Evolutionary conservation across 2,888 invertebrate species (phyloP), one percentile per base, ranked within the genome.

Genomic region (Falcaria lacertinaria): DNA sequence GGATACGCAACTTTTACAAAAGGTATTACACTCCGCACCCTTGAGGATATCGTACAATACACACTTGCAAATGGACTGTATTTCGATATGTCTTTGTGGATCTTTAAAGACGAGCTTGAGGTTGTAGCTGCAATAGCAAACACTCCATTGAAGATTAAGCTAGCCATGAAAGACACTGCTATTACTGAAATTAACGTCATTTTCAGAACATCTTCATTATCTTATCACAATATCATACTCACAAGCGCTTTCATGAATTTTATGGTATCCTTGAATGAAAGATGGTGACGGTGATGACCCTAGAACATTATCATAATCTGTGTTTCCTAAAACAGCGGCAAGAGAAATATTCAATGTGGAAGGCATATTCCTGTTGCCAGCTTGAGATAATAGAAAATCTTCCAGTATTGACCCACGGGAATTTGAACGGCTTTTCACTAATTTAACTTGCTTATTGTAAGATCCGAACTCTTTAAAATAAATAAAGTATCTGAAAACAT

Each of bases 1-100:
- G 95, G 95, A 72, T 94, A 94, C 0, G 94, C 93, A 4, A 94
- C 91, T 78, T 94, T 95, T 25, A 93, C 91, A 73, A 94, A 94
- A 4, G 92, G 91, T 47, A 92, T 91, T 11, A 94, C 91, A 64
- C 93, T 93, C 42, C 77, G 84, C 2, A 92, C 91, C 50, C 87
- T 79, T 33, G 91, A 91, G 0, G 92, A 90, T 47, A 92, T 82
- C 5, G 76, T 80, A 39, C 86, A 88, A 63, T 93, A 93, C 4
- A 90, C 84, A 5, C 81, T 55, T 34, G 70, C 68, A 49, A 83
- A 84, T 0, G 80, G 50, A 50, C 75, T 74, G 46, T 76, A 80
- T 48, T 77, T 82, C 6, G 77, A 74, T 47, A 89, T 75, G 42
- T 89, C 89, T 69, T 82, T 84, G 50, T 89, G 86, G 42, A 90